These are phyloP conservation scores for Trachelipus rathkii DNA, from an alignment of 1,140 invertebrate genomes.

Conservation along the genomic window DNA sequence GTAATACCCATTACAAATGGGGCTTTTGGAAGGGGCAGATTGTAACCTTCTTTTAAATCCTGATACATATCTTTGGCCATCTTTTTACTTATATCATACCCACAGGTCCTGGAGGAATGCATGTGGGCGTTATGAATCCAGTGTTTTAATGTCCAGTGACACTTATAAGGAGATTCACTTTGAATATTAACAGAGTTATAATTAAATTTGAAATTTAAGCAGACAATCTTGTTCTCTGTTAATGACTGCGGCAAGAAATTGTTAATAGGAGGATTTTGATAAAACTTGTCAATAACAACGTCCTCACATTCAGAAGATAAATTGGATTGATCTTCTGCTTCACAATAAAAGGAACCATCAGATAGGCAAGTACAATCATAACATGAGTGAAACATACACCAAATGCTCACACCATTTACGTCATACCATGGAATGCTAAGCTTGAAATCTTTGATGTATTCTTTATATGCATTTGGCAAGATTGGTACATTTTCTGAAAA, in stretches of 20 bases:
- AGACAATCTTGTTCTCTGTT: not conserved
- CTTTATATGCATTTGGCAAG: constrained; percentile 26
- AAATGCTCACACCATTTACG: constrained; percentile 36
- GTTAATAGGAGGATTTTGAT: not conserved
- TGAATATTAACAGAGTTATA: constrained; percentile 34
- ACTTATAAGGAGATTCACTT: constrained; percentile 23
- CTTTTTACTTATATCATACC: constrained; percentile 25
- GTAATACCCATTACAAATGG: not conserved
- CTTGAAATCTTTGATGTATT: constrained; percentile 31
- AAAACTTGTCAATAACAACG: not conserved
- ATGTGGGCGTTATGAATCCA: constrained; percentile 24
- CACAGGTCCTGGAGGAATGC: constrained; percentile 31
- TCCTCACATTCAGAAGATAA: not conserved
- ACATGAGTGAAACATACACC: constrained; percentile 40
- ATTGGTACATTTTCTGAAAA: constrained; percentile 23
- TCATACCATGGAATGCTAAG: constrained; percentile 38
- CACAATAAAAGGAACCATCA: constrained; percentile 21
- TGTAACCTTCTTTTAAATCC: not conserved
- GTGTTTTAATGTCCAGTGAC: constrained; percentile 35
- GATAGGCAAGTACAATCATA: constrained; percentile 37
- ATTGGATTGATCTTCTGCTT: no score
- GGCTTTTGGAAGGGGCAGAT: not conserved
- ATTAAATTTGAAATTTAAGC: constrained; percentile 20
- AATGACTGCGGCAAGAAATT: constrained; percentile 25
- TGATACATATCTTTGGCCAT: not conserved